A percentile compares a stretch with the other conserved stretches of the same genome.
Conservation (phyloP, 2,888 invertebrate species). For the Epirrhoe alternata region DNA sequence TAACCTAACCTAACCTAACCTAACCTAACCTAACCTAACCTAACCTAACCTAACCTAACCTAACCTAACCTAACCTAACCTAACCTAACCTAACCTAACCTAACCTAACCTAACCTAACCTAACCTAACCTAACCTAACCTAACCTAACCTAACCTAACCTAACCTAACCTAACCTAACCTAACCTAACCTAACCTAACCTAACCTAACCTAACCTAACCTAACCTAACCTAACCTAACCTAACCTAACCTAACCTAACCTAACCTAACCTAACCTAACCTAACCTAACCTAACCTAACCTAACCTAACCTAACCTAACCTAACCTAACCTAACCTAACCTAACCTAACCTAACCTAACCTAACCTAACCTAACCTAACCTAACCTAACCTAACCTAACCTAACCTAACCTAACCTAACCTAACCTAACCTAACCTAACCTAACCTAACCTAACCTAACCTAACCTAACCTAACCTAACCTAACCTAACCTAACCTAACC, state of each 20-base stretch:
- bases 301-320: slow-evolving; percentile 45
- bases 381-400: slow-evolving; percentile 25
- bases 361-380: slow-evolving; percentile 38
- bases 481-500: slow-evolving; percentile 39
- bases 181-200: slow-evolving; percentile 25
- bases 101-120: slow-evolving; percentile 31
- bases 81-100: slow-evolving; percentile 34
- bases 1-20: too few relatives aligned
- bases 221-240: slow-evolving; percentile 40
- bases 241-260: slow-evolving; percentile 42
- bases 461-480: slow-evolving; percentile 34
- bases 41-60: slow-evolving; percentile 24
- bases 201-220: slow-evolving; percentile 45
- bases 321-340: slow-evolving; percentile 42
- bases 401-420: slow-evolving; percentile 37
- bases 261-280: slow-evolving; percentile 43
- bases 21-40: slow-evolving; percentile 36
- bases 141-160: slow-evolving; percentile 35
- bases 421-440: slow-evolving; percentile 46
- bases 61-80: slow-evolving; percentile 35
- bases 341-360: slow-evolving; percentile 36
- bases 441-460: slow-evolving; percentile 35
- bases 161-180: slow-evolving; percentile 17
- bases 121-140: slow-evolving; percentile 35
- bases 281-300: slow-evolving; percentile 45